phyloP scores from a whole-genome alignment of 2,888 invertebrate species.

The Brenthis hecate region DNA sequence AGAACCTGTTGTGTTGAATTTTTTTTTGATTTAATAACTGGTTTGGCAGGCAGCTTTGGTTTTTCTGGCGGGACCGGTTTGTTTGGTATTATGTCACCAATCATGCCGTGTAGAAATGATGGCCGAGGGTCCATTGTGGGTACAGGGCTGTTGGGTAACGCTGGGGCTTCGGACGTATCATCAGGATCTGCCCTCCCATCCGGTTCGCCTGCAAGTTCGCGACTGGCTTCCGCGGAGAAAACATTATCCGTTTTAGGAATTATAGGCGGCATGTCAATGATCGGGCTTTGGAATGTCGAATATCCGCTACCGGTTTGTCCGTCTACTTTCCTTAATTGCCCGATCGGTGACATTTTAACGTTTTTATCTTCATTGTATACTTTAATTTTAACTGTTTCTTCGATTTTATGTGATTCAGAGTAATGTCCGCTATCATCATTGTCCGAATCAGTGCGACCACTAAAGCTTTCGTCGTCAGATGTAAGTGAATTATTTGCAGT shows the following conservation, averaged over 20 bases:
- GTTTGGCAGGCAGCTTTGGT: constrained; percentile 84
- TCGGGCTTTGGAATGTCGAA: constrained; percentile 76
- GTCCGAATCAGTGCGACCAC: constrained; percentile 82
- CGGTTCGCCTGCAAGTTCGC: constrained; percentile 92
- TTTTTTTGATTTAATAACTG: constrained; percentile 80
- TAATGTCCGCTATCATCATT: constrained; percentile 81
- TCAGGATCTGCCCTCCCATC: constrained; percentile 94
- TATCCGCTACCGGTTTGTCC: constrained; percentile 72
- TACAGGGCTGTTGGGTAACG: constrained; percentile 86
- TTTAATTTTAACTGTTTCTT: constrained; percentile 79
- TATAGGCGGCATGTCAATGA: constrained; percentile 76
- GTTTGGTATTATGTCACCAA: constrained; percentile 72
- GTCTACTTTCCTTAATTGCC: constrained; percentile 71
- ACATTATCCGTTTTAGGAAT: constrained; percentile 71
- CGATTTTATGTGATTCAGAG: constrained; percentile 74
- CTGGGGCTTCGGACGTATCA: constrained; percentile 85
- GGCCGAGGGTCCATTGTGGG: constrained; percentile 83
- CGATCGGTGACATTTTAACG: constrained; percentile 71
- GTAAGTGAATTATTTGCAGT: constrained; percentile 79
- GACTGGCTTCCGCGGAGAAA: constrained; percentile 84
- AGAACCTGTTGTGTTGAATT: constrained; percentile 69
- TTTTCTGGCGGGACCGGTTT: constrained; percentile 88
- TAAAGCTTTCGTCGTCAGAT: constrained; percentile 78
- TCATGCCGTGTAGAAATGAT: constrained; percentile 88
- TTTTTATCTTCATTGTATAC: constrained; percentile 77